These are phyloP conservation scores for Crenuchus spilurus DNA, from an alignment of 2,797 vertebrate species.

Conservation along the genomic window DNA sequence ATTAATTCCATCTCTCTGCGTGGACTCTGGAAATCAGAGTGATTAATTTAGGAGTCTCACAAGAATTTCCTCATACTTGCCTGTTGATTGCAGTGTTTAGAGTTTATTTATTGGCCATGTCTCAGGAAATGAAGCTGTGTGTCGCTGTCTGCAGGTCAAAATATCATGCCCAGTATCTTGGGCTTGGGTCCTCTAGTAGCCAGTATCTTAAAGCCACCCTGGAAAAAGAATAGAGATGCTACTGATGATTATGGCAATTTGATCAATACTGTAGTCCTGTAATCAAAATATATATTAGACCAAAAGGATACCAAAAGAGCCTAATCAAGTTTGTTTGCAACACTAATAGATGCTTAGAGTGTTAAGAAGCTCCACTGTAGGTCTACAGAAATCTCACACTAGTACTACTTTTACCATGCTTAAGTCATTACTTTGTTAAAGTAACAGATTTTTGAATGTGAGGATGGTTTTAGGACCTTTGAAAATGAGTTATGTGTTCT, in stretches of 20 bases:
- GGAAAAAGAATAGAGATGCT: neutral
- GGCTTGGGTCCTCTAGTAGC: neutral
- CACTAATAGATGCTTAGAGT: too few relatives aligned
- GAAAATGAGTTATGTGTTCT: neutral
- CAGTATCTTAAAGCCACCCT: neutral
- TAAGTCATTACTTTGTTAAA: neutral
- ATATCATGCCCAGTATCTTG: conserved; percentile 69
- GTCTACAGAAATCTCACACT: too few relatives aligned
- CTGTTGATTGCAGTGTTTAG: conserved; percentile 82
- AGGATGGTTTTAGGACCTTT: neutral
- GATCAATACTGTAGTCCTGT: neutral
- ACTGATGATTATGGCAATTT: neutral
- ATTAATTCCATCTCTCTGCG: conserved; percentile 82
- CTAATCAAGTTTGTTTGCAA: too few relatives aligned
- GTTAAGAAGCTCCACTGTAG: too few relatives aligned
- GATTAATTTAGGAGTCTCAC: conserved; percentile 81
- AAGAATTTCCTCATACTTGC: conserved; percentile 81
- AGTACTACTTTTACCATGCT: too few relatives aligned
- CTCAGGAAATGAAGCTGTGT: conserved; percentile 62
- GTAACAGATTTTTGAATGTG: neutral
- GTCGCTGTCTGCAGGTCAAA: conserved; percentile 60
- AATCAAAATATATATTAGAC: neutral
- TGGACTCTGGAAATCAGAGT: conserved; percentile 76
- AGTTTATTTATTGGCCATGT: conserved; percentile 80
- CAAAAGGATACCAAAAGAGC: neutral